Evolutionary conservation across 2,113 vertebrate genomes (phyloP), one percentile per base, ranked within the genome.

Genomic region (Nibea albiflora): DNA sequence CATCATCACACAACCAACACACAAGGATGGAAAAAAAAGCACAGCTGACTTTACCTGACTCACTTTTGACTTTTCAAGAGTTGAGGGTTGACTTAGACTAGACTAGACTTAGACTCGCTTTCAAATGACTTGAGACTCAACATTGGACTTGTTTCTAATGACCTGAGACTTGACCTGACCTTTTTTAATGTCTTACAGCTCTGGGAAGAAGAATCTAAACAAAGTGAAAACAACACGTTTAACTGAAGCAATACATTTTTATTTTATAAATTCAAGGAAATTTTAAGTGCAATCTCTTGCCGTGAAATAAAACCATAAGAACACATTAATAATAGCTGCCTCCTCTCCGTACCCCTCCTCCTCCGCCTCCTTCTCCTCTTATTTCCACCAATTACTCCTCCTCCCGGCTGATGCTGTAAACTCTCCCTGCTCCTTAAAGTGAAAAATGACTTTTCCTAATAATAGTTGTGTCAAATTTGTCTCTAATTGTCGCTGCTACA

Each of bases 381-480:
- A 52, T 73, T 79, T 73, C 75, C 58, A 26, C 80, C 83, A 80
- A 76, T 90, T 89, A 84, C 71, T 80, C 78, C 70, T 73, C 70
- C 73, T 76, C 46, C 54, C 28, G 20, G 78, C 79, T 67, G 73
- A 80, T 78, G 84, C 81, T 71, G 72, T 64, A 84, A 85, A 80
- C 80, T 78, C 65, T 67, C 68, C 62, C 80, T 54, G 84, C 88
- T 90, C 75, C 87, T 91, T 90, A 85, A 85, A 88, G 80, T 89
- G 89, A 91, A 90, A 92, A 92, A 93, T 87, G 11, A 80, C 80
- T 84, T 90, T 81, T 89, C 84, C 82, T 89, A 80, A 88, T 90
- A 91, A 90, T 89, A 89, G 81, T 86, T 88, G 81, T 90, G 85
- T 90, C 75, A 69, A 88, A 90, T 92, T 93, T 88, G 83, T 87